phyloP scores from a whole-genome alignment of 2,113 vertebrate genomes.

The Crotalus helleri region DNA sequence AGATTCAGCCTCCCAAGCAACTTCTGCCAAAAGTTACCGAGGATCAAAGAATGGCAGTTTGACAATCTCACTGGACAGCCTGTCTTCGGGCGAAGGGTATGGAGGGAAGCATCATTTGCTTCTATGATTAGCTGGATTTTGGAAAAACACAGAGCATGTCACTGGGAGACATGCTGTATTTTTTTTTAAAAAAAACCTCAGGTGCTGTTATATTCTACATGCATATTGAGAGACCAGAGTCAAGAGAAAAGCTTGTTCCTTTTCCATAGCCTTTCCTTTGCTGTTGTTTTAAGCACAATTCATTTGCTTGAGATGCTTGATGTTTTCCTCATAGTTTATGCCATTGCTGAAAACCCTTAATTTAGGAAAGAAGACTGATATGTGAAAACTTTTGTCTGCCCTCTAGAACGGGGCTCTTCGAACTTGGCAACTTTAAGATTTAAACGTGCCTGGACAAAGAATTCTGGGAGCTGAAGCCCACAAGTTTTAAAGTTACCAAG shows the following conservation, averaged over 20 bases:
- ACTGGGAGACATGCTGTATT: background rate
- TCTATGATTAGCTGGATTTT: background rate
- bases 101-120: slow-evolving; percentile 42
- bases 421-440: background rate
- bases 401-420: background rate
- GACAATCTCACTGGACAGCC: slow-evolving; percentile 27
- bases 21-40: slow-evolving; percentile 34
- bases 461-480: background rate
- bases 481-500: background rate
- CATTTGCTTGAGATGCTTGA: background rate
- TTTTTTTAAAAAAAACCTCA: background rate
- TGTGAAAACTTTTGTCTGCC: background rate
- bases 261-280: background rate
- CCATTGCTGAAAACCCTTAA: background rate
- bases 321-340: background rate
- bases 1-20: slow-evolving; percentile 36
- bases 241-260: background rate
- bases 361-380: background rate
- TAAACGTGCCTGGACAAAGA: background rate
- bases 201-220: background rate
- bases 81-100: slow-evolving; percentile 48
- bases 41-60: slow-evolving; percentile 20
- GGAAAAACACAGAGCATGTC: background rate
- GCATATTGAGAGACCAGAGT: background rate
- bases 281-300: background rate